Evolutionary conservation across 92 coral and sea anemone genomes (phyloP), one percentile per base, ranked within the genome.

Genomic region (Umimayanthus kanabou): DNA sequence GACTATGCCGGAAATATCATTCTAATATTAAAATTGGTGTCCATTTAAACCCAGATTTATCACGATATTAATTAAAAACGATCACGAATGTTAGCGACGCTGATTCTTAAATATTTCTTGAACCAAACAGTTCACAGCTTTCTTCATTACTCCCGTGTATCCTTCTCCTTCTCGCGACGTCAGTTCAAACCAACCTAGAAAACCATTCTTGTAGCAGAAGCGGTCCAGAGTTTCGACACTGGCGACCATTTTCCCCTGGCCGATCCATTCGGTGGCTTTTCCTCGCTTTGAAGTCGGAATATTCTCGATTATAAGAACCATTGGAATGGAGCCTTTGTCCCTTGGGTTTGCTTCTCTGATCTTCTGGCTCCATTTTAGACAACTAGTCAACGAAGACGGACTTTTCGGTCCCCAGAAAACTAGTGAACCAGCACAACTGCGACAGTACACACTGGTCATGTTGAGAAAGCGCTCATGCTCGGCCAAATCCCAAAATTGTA

Each of bases 331-430:
- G 33, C 89, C 90, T 61, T 78, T 70, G 50, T 81, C 92, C 58
- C 88, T 90, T 5, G 93, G 89, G 75, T 95, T 95, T 20, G 96
- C 98, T 67, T 95, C 98, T 91, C 85, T 90, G 79, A 95, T 93
- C 76, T 95, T 95, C 79, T 95, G 94, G 76, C 95, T 93, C 98
- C 98, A 95, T 67, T 91, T 93, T 67, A 95, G 71, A 77, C 93
- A 88, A 82, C 96, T 93, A 55, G 91, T 94, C 82, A 95, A 89
- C 16, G 94, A 88, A 65, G 98, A 95, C 10, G 98, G 98, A 81
- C 98, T 95, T 80, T 95, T 95, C 6, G 98, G 98, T 50, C 98
- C 98, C 98, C 98, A 95, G 89, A 95, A 95, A 57, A 95, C 96
- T 4, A 95, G 88, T 26, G 98, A 94, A 2, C 98, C 98, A 23